Conservation (phyloP, 2,113 vertebrate species). For the Delphinapterus leucas region DNA sequence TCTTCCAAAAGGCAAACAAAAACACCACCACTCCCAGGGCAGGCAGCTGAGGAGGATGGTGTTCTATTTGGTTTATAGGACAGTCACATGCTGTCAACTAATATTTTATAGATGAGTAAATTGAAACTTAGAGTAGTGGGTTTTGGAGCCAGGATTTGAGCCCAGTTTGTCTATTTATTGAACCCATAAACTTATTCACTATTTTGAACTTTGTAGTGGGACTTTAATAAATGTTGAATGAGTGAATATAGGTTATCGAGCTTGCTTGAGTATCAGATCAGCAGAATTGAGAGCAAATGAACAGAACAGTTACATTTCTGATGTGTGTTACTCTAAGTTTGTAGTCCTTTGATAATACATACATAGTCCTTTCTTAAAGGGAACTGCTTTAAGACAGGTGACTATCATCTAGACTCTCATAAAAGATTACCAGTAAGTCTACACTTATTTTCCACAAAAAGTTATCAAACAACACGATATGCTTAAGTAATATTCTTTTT, state of each 20-base stretch:
- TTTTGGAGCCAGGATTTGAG: slow-evolving; percentile 9
- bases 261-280: background rate
- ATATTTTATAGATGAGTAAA: slow-evolving; percentile 26
- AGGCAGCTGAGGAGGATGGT: background rate
- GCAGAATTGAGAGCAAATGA: background rate
- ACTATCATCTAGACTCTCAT: background rate
- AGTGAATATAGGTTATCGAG: background rate
- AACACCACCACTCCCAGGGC: background rate
- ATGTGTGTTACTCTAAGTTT: background rate
- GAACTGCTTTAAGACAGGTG: background rate
- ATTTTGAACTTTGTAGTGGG: background rate
- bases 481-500: background rate
- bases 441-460: slow-evolving; percentile 28
- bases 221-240: background rate
- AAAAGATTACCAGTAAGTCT: background rate
- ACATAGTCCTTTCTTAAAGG: background rate
- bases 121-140: background rate
- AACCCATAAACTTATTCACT: background rate
- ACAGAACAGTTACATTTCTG: background rate
- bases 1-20: background rate
- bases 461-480: background rate
- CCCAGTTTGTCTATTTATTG: background rate
- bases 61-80: background rate
- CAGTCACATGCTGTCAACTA: background rate
- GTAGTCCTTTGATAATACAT: background rate